phyloP scores from a whole-genome alignment of 2,888 invertebrate species.

The Ceriagrion tenellum region DNA sequence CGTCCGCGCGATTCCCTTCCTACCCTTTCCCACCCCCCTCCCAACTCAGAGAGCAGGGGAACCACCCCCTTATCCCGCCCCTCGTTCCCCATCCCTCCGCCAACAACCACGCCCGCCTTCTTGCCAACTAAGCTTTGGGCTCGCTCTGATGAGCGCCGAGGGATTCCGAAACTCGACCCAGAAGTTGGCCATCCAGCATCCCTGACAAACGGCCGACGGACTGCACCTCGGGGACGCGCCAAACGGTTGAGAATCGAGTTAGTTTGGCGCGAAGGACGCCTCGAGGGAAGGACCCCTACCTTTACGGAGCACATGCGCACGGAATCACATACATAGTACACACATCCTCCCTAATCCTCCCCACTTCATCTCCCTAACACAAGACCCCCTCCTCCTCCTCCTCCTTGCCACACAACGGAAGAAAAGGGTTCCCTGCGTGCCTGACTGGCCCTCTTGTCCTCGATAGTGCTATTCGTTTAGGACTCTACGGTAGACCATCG shows the following conservation, averaged over 20 bases:
- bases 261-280: conserved; percentile 10
- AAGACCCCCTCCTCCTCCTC: too few species aligned
- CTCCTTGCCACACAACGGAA: too few species aligned
- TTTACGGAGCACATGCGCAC: not conserved
- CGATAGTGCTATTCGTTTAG: not conserved
- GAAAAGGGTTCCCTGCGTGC: too few species aligned
- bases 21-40: not conserved
- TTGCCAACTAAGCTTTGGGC: conserved; percentile 50
- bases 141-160: conserved; percentile 63
- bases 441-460: not conserved
- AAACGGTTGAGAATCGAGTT: conserved; percentile 62
- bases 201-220: conserved; percentile 55
- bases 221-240: conserved; percentile 58
- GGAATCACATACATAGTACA: too few species aligned
- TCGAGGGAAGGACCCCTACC: conserved; percentile 25
- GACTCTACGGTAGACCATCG: too few species aligned
- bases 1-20: too few species aligned
- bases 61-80: not conserved
- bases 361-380: too few species aligned
- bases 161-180: conserved; percentile 37
- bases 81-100: not conserved
- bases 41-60: too few species aligned
- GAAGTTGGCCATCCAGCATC: conserved; percentile 51
- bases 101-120: not conserved
- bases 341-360: not conserved